These are phyloP conservation scores for Ichneumoninae sp. DNA, from an alignment of 2,888 invertebrate species.

Conservation along the genomic window DNA sequence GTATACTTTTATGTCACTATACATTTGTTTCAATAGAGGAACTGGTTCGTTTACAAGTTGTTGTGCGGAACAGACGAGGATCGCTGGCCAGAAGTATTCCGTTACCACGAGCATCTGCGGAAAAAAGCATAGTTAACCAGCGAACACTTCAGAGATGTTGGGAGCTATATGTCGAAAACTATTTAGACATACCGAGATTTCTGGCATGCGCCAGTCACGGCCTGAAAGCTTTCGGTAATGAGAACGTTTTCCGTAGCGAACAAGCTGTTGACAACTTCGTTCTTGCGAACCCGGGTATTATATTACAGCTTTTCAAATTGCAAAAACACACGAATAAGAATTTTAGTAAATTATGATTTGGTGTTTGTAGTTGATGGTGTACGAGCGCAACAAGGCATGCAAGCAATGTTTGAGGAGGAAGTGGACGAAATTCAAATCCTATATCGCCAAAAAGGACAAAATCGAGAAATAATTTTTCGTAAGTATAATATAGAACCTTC, in stretches of 20 bases:
- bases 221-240: constrained; percentile 26
- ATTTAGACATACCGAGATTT: constrained; percentile 13
- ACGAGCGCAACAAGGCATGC: no score
- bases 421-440: no score
- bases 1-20: background rate
- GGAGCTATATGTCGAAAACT: background rate
- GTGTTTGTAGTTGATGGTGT: no score
- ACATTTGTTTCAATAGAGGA: background rate
- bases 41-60: background rate
- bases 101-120: background rate
- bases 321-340: no score
- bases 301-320: no score
- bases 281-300: no score
- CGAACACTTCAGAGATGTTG: constrained; percentile 10
- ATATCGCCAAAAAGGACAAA: no score
- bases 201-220: constrained; percentile 30
- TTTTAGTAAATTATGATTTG: no score
- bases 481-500: no score
- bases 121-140: background rate
- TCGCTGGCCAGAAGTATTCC: background rate
- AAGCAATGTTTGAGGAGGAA: no score
- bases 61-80: background rate
- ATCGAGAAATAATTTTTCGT: no score
- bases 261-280: background rate
- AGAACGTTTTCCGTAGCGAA: background rate